Percentiles rank a stretch among this genome's conserved stretches.
Conservation (phyloP, 2,797 vertebrate species). For the Tragelaphus eurycerus region DNA sequence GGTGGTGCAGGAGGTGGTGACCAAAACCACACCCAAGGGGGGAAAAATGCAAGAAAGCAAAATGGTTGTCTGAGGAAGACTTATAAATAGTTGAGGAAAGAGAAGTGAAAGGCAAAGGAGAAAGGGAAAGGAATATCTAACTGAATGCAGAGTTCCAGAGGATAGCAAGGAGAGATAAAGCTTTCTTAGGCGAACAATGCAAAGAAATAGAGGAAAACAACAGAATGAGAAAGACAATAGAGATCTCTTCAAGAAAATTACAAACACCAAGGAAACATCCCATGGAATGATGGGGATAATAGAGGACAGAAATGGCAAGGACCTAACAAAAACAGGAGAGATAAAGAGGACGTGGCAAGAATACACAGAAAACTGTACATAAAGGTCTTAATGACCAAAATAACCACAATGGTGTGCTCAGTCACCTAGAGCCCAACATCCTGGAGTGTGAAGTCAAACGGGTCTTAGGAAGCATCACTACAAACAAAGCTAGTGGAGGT, state of each 20-base stretch:
- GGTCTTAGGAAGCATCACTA: not conserved
- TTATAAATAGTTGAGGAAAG: not conserved
- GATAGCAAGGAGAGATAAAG: not conserved
- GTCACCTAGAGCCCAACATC: not conserved
- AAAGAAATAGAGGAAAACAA: not conserved
- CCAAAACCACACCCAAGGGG: not conserved
- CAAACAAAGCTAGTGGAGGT: not conserved
- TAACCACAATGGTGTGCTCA: not conserved
- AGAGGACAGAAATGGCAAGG: not conserved
- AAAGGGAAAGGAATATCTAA: not conserved
- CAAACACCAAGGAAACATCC: not conserved
- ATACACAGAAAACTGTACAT: not conserved
- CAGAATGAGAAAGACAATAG: not conserved
- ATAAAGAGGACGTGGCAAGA: not conserved
- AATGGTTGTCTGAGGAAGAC: not conserved
- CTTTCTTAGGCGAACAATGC: not conserved
- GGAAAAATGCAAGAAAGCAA: not conserved
- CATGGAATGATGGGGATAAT: accelerated
- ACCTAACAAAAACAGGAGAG: not conserved
- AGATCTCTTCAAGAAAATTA: not conserved
- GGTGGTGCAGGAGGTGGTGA: not conserved
- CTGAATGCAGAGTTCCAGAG: not conserved
- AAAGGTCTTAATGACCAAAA: not conserved
- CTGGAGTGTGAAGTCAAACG: not conserved
- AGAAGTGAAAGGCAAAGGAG: not conserved